Base-by-base conservation (phyloP, 2,113 vertebrate species). In the Sinocyclocheilus maitianheensis region DNA sequence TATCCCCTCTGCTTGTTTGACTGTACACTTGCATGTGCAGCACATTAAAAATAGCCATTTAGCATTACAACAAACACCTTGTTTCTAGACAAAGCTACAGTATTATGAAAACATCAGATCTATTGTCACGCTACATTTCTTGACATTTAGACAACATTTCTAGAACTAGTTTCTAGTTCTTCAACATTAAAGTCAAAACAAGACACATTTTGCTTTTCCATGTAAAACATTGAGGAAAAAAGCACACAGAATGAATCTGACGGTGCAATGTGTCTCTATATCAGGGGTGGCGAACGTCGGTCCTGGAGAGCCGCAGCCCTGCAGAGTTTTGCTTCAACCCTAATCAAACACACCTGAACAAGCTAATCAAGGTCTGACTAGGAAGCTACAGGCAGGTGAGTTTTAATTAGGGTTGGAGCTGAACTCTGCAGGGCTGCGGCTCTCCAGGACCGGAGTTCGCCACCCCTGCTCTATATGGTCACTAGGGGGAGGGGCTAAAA, bases 51-150 rank as follows among this genome's bases (percentile, higher is more conserved):
- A 53, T 26, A 77, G 3, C 5, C 20, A 24, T 55, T 18, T 22
- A 22, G 18, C 26, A 58, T 11, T 58, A 55, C 71, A 6, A 63
- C 22, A 46, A 80, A 40, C 0, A 40, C 22, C n/a, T 46, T 5
- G 13, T 11, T 20, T 65, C 40, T 65, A n/a, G 40, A 65, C 67
- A 60, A 65, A 14, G 37, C 13, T 46, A 20, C 43, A 51, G 0
- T 48, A 40, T 65, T 81, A 65, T 65, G 40, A 65, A 65, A 81
- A 81, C n/a, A 81, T 65, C n/a, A 24, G 6, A 24, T 22, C 20
- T 62, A 16, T 8, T 43, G 34, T 46, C 34, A 81, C 0, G 5
- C 20, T 5, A 30, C 40, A 75, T 24, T 24, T 75, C 40, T 4
- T n/a, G 22, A 48, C 22, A 48, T 75, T 75, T 16, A 43, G 69